Conservation (phyloP, 2,113 vertebrate species). For the Corynorhinus townsendii region DNA sequence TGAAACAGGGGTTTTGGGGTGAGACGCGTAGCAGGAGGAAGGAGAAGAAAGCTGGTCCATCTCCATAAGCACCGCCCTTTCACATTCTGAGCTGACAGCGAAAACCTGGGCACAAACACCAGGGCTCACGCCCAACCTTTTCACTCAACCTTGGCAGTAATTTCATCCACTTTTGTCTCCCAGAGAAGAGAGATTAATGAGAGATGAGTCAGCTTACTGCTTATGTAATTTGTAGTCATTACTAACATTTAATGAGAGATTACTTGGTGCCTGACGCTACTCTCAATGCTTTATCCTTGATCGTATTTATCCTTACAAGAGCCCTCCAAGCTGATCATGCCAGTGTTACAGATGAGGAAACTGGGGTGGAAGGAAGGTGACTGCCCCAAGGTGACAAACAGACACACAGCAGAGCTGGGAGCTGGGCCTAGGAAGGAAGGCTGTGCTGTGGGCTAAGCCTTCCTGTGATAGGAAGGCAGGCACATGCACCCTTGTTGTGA, state of each 20-base stretch:
- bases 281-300: background rate
- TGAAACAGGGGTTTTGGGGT: constrained; percentile 55
- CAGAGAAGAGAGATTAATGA: background rate
- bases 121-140: background rate
- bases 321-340: background rate
- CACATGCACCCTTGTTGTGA: background rate
- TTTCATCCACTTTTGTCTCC: background rate
- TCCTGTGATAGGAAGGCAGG: rapidly evolving
- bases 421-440: background rate
- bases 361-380: background rate
- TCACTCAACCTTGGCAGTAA: background rate
- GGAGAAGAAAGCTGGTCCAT: background rate
- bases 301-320: background rate
- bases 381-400: background rate
- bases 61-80: background rate
- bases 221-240: background rate
- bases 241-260: constrained; percentile 24
- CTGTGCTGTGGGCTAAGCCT: no score
- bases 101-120: background rate
- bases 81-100: background rate
- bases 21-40: background rate
- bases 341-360: background rate
- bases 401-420: background rate
- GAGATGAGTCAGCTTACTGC: background rate
- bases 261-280: background rate